Evolutionary conservation across 2,797 vertebrate genomes (phyloP).

Genomic region (Chrosomus eos): DNA sequence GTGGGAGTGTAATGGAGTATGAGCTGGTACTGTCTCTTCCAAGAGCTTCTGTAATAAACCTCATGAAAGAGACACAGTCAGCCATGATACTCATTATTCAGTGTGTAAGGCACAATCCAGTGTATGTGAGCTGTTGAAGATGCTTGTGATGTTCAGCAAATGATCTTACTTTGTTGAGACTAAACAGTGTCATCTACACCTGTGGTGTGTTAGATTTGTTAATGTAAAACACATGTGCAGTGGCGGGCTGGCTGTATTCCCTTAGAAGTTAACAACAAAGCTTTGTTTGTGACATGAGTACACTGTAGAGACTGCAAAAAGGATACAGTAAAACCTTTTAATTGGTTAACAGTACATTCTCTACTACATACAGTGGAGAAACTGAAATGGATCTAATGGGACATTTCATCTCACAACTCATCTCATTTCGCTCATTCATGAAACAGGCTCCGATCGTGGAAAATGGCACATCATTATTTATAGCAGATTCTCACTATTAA

Average conservation of each 20-base stretch:
- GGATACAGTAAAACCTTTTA: background rate
- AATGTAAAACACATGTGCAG: background rate
- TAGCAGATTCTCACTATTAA: too few relatives aligned
- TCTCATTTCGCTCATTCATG: too few relatives aligned
- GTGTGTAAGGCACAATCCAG: conserved; percentile 11
- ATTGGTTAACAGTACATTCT: background rate
- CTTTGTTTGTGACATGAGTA: background rate
- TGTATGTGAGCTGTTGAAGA: background rate
- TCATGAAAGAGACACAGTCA: conserved; percentile 56
- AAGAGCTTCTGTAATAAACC: conserved; percentile 62
- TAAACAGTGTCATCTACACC: background rate
- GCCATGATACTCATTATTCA: conserved; percentile 27
- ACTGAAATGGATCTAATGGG: background rate
- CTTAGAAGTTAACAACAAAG: background rate
- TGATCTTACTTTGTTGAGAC: background rate
- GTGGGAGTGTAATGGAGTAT: conserved; percentile 47
- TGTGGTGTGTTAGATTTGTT: background rate
- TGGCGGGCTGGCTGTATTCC: background rate
- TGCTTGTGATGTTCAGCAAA: background rate
- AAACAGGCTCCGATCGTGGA: too few relatives aligned
- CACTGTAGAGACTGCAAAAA: background rate
- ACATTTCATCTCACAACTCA: background rate
- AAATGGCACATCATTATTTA: too few relatives aligned
- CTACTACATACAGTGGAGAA: background rate
- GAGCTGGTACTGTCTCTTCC: conserved; percentile 43